phyloP scores from a whole-genome alignment of 1,140 invertebrate species.

The Sinella curviseta region DNA sequence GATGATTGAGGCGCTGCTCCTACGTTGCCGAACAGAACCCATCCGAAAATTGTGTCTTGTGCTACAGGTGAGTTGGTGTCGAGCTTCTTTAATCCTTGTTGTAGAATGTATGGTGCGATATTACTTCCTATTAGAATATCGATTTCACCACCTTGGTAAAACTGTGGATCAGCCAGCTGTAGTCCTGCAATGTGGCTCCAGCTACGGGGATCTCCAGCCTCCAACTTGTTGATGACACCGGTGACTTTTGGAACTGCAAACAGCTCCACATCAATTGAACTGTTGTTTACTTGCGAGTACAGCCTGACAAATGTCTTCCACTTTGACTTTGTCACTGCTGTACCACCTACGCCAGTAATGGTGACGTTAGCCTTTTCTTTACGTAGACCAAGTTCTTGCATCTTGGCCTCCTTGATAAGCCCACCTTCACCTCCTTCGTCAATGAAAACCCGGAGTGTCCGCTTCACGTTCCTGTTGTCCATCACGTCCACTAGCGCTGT shows the following conservation, averaged over 20 bases:
- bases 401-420: background rate
- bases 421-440: background rate
- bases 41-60: background rate
- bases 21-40: background rate
- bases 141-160: background rate
- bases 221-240: background rate
- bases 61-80: background rate
- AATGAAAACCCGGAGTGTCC: background rate
- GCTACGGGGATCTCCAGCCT: background rate
- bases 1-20: background rate
- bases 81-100: background rate
- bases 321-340: background rate
- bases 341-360: background rate
- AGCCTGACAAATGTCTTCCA: background rate
- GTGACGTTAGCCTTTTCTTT: background rate
- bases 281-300: background rate
- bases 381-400: background rate
- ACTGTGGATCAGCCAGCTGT: background rate
- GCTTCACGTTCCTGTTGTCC: background rate
- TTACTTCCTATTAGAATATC: background rate
- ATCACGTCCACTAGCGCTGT: background rate
- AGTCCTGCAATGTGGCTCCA: background rate
- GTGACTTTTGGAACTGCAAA: background rate
- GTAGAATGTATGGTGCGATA: background rate
- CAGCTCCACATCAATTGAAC: background rate